Percentiles rank a stretch among this genome's conserved stretches.
Evolutionary conservation across 2,797 vertebrate species (phyloP).

Genomic region (Nyctibius grandis): DNA sequence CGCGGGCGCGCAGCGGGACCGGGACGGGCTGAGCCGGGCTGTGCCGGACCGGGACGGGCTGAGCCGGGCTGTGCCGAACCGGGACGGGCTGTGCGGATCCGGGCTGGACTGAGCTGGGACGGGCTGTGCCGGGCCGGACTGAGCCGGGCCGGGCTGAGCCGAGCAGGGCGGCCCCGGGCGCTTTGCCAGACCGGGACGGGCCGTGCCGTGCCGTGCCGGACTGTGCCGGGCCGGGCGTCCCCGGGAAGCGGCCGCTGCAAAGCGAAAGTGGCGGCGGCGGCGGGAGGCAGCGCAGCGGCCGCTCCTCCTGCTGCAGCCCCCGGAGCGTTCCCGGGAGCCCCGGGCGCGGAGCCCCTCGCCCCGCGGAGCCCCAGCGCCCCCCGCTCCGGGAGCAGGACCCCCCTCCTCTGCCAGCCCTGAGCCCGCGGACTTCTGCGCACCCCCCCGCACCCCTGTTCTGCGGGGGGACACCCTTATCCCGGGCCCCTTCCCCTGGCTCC

Average conservation of each 20-base stretch:
- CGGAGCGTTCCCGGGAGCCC: background rate
- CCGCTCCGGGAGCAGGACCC: accelerated
- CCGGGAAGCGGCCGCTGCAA: background rate
- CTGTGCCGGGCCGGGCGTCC: background rate
- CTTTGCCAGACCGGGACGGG: too few species aligned
- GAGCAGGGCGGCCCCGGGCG: too few species aligned
- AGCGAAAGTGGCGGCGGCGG: background rate
- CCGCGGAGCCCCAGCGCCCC: accelerated
- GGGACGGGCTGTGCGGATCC: too few species aligned
- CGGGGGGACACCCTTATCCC: too few species aligned
- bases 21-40: background rate
- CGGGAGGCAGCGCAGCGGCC: background rate
- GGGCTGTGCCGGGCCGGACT: too few species aligned
- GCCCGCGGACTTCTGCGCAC: too few species aligned
- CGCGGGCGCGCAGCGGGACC: background rate
- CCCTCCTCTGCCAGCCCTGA: background rate
- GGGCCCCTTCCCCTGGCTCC: too few species aligned
- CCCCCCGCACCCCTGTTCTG: too few species aligned
- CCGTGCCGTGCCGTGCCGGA: too few species aligned
- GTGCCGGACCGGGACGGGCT: too few species aligned
- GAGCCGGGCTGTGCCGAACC: background rate
- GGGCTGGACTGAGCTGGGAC: background rate
- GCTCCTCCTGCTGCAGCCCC: background rate
- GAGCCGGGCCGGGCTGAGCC: too few species aligned
- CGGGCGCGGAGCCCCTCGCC: background rate